Base-by-base conservation (phyloP, 1,140 invertebrate genomes). In the Drosophila azteca region DNA sequence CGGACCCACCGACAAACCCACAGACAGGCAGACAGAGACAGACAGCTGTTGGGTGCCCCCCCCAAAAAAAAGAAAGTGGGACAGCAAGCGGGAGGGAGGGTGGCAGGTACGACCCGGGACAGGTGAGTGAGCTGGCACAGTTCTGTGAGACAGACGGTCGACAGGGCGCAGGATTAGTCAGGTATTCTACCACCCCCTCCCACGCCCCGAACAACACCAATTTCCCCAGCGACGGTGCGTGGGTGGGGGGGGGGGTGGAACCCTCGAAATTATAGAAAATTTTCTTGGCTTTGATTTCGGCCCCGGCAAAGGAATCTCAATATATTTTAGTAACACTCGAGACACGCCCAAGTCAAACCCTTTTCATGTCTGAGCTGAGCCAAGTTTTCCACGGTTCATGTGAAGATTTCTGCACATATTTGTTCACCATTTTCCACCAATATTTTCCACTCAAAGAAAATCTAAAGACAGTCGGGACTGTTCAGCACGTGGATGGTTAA, bases 291-390 rank as follows among this genome's bases (percentile, higher is more conserved):
- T 70, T 58, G 65, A 69, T 70, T 70, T 55, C 17, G 20, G 26
- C 39, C 41, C 24, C 15, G 70, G 22, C 51, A 66, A 85, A 59
- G 68, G 62, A 77, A 78, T 87, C 66, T 62, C 62, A 67, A 75
- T 82, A 76, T 61, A 76, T 61, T 35, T 13, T 29, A 60, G 61
- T 49, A 43, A 74, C 64, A 74, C 35, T 39, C 13, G 45, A 64
- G 43, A 17, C 51, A 69, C 57, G 73, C 77, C 61, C 59, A 50
- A 68, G 82, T 88, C 78, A 79, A 88, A 88, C 83, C 82, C 82
- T 87, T 87, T 87, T 87, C 82, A 87, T 88, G 75, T 88, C 53
- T n/a, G 49, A 55, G 53, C 50, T 43, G 41, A 82, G 69, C 67
- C 43, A 50, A 58, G 60, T 46, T 62, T 31, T 22, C 24, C 5